Evolutionary conservation across 1,140 invertebrate genomes (phyloP), one percentile per base, ranked within the genome.

Genomic region (Drosophila orosa): DNA sequence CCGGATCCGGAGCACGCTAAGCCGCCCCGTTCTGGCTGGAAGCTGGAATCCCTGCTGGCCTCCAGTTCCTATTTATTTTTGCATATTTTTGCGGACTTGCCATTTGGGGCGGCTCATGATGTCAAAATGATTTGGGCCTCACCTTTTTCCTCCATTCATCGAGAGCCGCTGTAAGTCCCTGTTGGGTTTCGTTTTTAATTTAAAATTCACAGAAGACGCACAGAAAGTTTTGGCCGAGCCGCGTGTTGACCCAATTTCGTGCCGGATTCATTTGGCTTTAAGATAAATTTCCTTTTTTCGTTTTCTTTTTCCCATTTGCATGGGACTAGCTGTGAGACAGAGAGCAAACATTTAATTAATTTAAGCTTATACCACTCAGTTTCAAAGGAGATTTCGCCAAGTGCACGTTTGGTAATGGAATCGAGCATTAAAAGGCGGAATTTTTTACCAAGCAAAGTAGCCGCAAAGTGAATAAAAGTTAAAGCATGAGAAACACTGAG

Each of bases 11-110:
- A 61, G 52, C 37, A 44, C 37, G 37, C 45, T n/a, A 29, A 47
- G 42, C 57, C 47, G 48, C 50, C 55, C 66, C 66, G 17, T 72
- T 62, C 54, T 25, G 39, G 44, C 48, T 71, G 72, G 27, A 50
- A 48, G 25, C 45, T 48, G 24, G 45, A 48, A n/a, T 42, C 37
- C 44, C 39, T 17, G 27, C 39, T 31, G 40, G 24, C 48, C 60
- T 24, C 19, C 50, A 35, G 15, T 74, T 66, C 67, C 60, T 55
- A 78, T 85, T 78, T 86, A 81, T 86, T 86, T 85, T 78, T 83
- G 79, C 73, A 74, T 89, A 62, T 69, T 74, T 57, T 47, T 75
- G 45, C 58, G 35, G 42, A 37, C 58, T 60, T 35, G 31, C 39
- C 52, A 67, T 59, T 72, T 4, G 31, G 35, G 55, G 33, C 58